Evolutionary conservation across 2,797 vertebrate species (phyloP).

Genomic region (Rhinichthys osculus): DNA sequence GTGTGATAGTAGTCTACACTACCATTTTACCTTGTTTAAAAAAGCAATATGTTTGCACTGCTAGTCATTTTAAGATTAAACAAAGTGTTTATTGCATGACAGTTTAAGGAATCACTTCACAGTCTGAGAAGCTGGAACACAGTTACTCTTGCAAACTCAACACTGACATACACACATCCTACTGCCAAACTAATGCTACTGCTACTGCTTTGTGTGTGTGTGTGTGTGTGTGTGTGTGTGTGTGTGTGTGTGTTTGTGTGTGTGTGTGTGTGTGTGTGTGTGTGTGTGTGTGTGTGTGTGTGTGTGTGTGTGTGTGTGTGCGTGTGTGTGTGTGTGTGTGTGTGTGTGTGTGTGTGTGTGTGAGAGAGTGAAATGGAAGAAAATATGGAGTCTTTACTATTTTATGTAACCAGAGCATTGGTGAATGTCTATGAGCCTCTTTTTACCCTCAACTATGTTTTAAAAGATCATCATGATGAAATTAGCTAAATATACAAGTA

Average conservation of each 20-base stretch:
- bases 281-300: slow-evolving; percentile 64
- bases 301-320: slow-evolving; percentile 65
- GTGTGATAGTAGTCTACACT: slow-evolving; percentile 34
- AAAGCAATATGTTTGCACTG: slow-evolving; percentile 10
- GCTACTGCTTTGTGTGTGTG: slow-evolving; percentile 67
- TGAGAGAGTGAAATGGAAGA: slow-evolving; percentile 65
- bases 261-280: slow-evolving; percentile 65
- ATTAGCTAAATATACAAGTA: slow-evolving; percentile 58
- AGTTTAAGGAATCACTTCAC: slow-evolving; percentile 32
- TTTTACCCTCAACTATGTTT: slow-evolving; percentile 71
- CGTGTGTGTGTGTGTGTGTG: slow-evolving; percentile 63
- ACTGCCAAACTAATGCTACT: slow-evolving; percentile 73
- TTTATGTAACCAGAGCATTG: slow-evolving; percentile 75
- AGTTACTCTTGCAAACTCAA: slow-evolving; percentile 20
- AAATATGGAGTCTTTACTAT: slow-evolving; percentile 71
- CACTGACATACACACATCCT: slow-evolving; percentile 53
- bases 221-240: slow-evolving; percentile 42
- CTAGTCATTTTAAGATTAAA: slow-evolving; percentile 19
- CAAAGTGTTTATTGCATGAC: slow-evolving; percentile 37
- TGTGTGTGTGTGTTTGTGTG: slow-evolving; percentile 63
- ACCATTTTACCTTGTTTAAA: slow-evolving; percentile 4
- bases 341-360: slow-evolving; percentile 65
- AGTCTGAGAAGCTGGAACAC: slow-evolving; percentile 6
- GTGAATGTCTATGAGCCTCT: slow-evolving; percentile 77
- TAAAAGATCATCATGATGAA: slow-evolving; percentile 57